Base-by-base conservation (phyloP, 2,888 invertebrate species). In the Hofmannophila pseudospretella region DNA sequence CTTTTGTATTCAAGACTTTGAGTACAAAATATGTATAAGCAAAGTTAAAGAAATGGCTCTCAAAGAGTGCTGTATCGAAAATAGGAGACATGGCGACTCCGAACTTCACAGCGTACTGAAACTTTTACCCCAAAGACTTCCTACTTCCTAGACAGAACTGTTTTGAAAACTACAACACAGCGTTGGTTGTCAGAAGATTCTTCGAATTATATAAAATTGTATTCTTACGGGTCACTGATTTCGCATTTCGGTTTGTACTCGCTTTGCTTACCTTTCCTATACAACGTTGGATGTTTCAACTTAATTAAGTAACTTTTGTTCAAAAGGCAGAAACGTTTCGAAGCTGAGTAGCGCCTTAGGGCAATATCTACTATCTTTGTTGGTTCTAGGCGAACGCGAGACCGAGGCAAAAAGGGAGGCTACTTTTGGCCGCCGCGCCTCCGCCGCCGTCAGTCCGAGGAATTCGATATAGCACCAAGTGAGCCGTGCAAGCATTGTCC, bases 401-500 rank as follows among this genome's bases (percentile, higher is more conserved):
- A 19, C 19, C 5, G n/a, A 3, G 2, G n/a, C 23, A 8, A 5
- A 8, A 7, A 8, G 23, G 2, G 2, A 23, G 4, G n/a, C 23
- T 23, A 2, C 3, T 5, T n/a, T 23, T 7, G n/a, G 32, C 31
- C 37, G 40, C 35, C 36, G 35, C 26, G 38, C 35, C 46, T 44
- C 44, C 46, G 45, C 45, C 44, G 46, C 51, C 50, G 45, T 47
- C 55, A 56, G 29, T 13, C 30, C 37, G 10, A 38, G 65, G 64
- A 71, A 72, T 71, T 73, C 67, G 67, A 76, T 75, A 76, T 74
- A 71, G 70, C 64, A 54, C 62, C 62, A 66, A 75, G 67, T 69
- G 71, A 65, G 67, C 64, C 70, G 59, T 57, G 58, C 28, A 16
- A 51, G 62, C 61, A 67, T 67, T 66, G 72, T 71, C 67, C 69